These are phyloP conservation scores for Phataginus tetradactyla DNA, from an alignment of 2,797 vertebrate species.

Conservation along the genomic window DNA sequence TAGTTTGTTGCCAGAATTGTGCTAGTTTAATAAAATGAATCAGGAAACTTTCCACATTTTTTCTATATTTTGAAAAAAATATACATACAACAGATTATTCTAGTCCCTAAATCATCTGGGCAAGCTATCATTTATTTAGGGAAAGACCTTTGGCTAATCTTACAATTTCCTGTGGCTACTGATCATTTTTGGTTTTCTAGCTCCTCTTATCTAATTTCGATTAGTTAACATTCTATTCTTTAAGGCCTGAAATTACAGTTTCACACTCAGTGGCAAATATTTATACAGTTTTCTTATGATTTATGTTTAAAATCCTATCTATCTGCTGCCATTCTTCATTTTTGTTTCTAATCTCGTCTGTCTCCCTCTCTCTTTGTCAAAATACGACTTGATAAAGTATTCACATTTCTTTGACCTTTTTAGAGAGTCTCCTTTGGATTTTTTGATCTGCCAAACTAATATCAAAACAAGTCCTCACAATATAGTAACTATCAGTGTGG, in stretches of 20 bases:
- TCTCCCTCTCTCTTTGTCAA: not conserved
- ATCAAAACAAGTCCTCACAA: not conserved
- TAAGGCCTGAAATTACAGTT: not conserved
- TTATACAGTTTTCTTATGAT: not conserved
- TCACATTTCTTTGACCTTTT: not conserved
- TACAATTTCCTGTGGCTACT: not conserved
- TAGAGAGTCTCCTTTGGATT: not conserved
- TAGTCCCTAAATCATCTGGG: not conserved
- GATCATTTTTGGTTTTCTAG: not conserved
- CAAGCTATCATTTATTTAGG: not conserved
- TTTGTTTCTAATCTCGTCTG: not conserved
- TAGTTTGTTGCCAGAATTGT: not conserved
- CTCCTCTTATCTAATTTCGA: not conserved
- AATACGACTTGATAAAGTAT: not conserved
- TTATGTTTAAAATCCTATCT: not conserved
- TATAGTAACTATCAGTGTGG: not conserved
- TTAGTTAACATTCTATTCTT: not conserved
- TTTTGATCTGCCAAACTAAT: not conserved
- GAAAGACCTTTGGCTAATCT: not conserved
- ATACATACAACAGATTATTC: not conserved
- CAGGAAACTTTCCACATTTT: not conserved
- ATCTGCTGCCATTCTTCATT: not conserved
- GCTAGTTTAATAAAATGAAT: conserved; percentile 4
- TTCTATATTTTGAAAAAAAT: not conserved
- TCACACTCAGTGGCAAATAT: not conserved